These are phyloP conservation scores for Chloroceryle amazona DNA, from an alignment of 2,797 vertebrate genomes.

Conservation along the genomic window DNA sequence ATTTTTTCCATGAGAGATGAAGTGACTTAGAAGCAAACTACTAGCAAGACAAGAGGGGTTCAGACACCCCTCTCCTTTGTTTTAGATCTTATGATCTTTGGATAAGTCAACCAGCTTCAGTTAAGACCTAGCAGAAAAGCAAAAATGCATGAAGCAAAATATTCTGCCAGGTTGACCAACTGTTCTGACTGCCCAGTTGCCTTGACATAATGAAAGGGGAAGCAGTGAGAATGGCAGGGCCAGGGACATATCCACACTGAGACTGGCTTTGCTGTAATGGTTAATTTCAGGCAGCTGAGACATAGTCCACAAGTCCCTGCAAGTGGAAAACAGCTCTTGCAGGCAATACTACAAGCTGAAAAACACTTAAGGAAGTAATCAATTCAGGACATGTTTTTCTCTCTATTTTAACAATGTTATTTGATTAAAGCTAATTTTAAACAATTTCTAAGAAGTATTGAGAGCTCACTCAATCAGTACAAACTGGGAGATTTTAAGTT, in stretches of 20 bases:
- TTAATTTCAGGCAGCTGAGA: not conserved
- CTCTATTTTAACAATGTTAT: not conserved
- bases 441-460: not conserved
- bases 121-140: not conserved
- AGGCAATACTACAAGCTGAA: not conserved
- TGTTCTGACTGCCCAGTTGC: not conserved
- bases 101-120: not conserved
- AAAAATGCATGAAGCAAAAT: not conserved
- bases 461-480: not conserved
- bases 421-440: slow-evolving; percentile 1
- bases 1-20: not conserved
- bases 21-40: not conserved
- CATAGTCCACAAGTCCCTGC: not conserved
- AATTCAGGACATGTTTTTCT: not conserved
- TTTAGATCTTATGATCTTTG: not conserved
- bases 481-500: not conserved
- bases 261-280: not conserved
- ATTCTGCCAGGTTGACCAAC: not conserved
- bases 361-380: not conserved
- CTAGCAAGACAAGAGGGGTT: not conserved
- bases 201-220: not conserved
- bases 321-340: not conserved
- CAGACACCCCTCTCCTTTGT: not conserved
- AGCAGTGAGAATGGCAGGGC: not conserved
- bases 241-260: not conserved